Evolutionary conservation across 2,113 vertebrate species (phyloP).

Genomic region (Gymnorhina tibicen): DNA sequence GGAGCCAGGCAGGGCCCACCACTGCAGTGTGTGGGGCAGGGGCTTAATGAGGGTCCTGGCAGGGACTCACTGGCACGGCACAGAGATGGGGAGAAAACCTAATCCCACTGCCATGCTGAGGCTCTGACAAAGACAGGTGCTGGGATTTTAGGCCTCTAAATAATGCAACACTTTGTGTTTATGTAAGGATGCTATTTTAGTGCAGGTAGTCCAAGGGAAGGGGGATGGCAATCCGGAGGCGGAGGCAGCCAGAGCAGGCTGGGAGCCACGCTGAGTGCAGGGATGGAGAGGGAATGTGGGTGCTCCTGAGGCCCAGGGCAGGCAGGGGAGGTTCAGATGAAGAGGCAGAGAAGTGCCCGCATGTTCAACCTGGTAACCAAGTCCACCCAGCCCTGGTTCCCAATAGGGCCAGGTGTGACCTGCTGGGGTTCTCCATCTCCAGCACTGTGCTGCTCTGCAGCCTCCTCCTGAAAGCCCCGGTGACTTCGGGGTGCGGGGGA

Average conservation of each 20-base stretch:
- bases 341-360: neutral
- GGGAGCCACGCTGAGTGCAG: neutral
- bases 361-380: neutral
- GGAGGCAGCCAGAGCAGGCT: neutral
- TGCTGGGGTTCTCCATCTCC: neutral
- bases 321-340: neutral
- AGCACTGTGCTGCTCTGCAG: neutral
- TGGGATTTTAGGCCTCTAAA: neutral
- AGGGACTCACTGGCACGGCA: neutral
- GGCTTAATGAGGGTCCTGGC: neutral
- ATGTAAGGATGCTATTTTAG: neutral
- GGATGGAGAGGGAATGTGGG: neutral
- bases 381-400: neutral
- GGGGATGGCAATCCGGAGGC: rapidly evolving
- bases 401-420: neutral
- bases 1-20: neutral
- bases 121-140: neutral
- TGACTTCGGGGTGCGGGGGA: neutral
- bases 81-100: neutral
- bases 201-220: neutral
- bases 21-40: neutral
- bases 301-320: neutral
- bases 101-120: neutral
- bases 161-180: neutral
- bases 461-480: neutral